Percentiles rank a stretch among this genome's conserved stretches.
These are phyloP conservation scores for Stenodera caucasica DNA, from an alignment of 2,888 invertebrate genomes.

Conservation along the genomic window DNA sequence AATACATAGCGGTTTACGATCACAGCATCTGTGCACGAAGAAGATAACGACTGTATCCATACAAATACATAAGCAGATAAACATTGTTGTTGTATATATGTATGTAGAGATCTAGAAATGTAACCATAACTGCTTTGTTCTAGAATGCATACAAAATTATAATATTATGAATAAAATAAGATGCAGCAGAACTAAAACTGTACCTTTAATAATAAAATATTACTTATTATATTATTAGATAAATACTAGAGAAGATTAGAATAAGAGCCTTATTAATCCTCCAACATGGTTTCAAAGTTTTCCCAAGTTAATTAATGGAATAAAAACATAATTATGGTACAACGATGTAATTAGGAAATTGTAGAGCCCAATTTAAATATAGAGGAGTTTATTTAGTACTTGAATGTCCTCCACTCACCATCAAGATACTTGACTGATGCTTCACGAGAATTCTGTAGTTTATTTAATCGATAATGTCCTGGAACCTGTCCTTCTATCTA, in stretches of 20 bases:
- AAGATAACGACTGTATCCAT: slow-evolving; percentile 34
- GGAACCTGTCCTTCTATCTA: slow-evolving; percentile 13
- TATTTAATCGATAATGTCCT: slow-evolving; percentile 18
- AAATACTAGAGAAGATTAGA: slow-evolving; percentile 2
- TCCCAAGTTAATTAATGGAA: not conserved
- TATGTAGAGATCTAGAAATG: not conserved
- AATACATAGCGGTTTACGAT: slow-evolving; percentile 37
- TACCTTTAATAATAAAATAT: not conserved
- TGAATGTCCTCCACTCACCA: not conserved
- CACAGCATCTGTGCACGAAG: slow-evolving; percentile 37
- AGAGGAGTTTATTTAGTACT: not conserved
- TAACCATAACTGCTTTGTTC: not conserved
- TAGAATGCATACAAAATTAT: not conserved
- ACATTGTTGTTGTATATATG: slow-evolving; percentile 10
- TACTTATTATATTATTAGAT: not conserved
- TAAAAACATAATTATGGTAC: not conserved
- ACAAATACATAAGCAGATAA: slow-evolving; percentile 27
- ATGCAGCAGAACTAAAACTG: not conserved
- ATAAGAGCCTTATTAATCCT: not conserved
- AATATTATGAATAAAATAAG: not conserved
- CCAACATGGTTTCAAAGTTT: not conserved
- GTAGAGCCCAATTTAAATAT: not conserved
- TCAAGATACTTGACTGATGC: not conserved
- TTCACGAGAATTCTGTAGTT: not conserved
- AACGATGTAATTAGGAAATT: not conserved